phyloP scores from a whole-genome alignment of 2,888 invertebrate genomes.

The Tupiocoris notatus region DNA sequence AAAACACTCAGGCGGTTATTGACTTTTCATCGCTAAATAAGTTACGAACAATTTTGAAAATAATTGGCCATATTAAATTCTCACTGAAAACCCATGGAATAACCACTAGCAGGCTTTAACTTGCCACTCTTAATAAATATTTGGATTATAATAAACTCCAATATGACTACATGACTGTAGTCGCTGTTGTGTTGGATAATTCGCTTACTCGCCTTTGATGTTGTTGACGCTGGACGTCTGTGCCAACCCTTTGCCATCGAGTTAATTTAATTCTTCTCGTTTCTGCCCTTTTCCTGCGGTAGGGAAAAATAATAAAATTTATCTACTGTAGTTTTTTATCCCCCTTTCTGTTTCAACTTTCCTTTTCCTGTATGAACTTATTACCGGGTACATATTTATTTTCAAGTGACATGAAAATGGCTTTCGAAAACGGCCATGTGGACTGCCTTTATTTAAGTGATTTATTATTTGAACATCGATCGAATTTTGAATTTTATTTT shows the following conservation, averaged over 20 bases:
- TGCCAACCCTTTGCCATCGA: neutral
- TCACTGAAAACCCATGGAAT: too few species aligned
- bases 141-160: neutral
- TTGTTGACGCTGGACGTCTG: neutral
- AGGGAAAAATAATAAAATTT: neutral
- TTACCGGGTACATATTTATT: conserved; percentile 1
- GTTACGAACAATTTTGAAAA: too few species aligned
- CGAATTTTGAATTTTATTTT: too few species aligned
- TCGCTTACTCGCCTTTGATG: neutral
- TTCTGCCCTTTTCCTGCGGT: neutral
- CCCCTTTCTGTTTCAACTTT: neutral
- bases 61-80: too few species aligned
- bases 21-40: too few species aligned
- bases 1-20: too few species aligned
- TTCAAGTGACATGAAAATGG: conserved; percentile 6
- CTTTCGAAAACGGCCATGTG: too few species aligned
- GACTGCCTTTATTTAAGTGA: too few species aligned
- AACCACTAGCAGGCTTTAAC: too few species aligned
- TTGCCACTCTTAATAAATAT: too few species aligned
- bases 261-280: neutral
- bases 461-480: too few species aligned
- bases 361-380: neutral
- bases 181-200: neutral
- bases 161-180: neutral
- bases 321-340: neutral